These are phyloP conservation scores for Nomada lathburiana DNA, from an alignment of 2,888 invertebrate species.

Conservation along the genomic window DNA sequence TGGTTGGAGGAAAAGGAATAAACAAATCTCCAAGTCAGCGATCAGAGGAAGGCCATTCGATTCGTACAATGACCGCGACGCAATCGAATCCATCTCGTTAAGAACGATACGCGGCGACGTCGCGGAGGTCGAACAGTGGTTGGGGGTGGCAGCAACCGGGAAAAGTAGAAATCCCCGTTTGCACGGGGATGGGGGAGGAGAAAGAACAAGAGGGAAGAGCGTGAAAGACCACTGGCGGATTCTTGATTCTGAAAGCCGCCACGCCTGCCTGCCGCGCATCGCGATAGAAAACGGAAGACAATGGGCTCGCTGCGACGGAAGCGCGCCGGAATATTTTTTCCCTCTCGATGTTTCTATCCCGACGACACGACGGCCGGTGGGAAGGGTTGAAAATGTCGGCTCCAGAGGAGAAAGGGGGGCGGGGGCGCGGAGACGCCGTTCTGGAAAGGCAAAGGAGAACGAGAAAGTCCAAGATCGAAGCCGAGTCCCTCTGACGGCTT, in stretches of 20 bases:
- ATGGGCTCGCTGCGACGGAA: constrained; percentile 71
- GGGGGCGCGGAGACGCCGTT: constrained; percentile 7
- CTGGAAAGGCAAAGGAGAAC: constrained; percentile 19
- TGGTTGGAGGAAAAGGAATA: neutral
- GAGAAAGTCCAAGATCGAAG: constrained; percentile 68
- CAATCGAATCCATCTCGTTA: constrained; percentile 61
- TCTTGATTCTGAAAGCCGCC: constrained; percentile 65
- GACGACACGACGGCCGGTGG: constrained; percentile 60
- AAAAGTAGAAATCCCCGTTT: constrained; percentile 46
- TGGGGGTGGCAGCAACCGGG: neutral
- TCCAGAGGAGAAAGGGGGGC: constrained; percentile 38
- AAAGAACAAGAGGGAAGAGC: constrained; percentile 54
- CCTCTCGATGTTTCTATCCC: constrained; percentile 72
- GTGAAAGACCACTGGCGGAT: constrained; percentile 60
- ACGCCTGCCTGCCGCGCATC: constrained; percentile 61
- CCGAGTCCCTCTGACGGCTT: constrained; percentile 40
- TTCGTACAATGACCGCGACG: constrained; percentile 29
- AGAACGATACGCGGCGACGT: constrained; percentile 20
- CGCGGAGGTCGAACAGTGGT: neutral
- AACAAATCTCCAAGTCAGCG: neutral
- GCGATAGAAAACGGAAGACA: constrained; percentile 72
- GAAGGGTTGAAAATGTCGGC: constrained; percentile 11
- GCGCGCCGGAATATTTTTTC: constrained; percentile 67
- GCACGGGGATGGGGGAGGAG: constrained; percentile 39
- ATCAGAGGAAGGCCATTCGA: constrained; percentile 25